phyloP scores from a whole-genome alignment of 2,888 invertebrate genomes.

The Adelphocoris suturalis region DNA sequence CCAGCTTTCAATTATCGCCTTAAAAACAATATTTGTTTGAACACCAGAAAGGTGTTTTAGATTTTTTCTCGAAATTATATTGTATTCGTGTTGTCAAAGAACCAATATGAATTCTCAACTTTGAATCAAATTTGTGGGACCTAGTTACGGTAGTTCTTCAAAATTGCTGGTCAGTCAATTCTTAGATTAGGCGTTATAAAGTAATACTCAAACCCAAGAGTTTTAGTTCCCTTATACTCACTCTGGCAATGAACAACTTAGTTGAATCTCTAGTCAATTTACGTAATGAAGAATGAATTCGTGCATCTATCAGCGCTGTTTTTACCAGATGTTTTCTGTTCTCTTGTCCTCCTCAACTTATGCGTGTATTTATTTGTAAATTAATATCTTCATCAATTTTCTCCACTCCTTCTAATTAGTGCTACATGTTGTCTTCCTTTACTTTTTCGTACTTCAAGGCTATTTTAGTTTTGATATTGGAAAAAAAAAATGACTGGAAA shows the following conservation, averaged over 20 bases:
- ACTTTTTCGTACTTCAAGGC: slow-evolving; percentile 1
- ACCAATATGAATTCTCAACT: slow-evolving; percentile 4
- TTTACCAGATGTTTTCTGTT: background rate
- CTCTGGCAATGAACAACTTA: background rate
- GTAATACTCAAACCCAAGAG: background rate
- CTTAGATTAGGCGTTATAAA: background rate
- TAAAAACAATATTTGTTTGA: slow-evolving; percentile 4
- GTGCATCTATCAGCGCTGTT: background rate
- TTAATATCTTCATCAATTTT: background rate
- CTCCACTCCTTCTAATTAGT: background rate
- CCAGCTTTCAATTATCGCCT: slow-evolving; percentile 21
- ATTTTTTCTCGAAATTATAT: background rate
- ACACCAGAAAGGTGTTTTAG: background rate
- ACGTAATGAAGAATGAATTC: background rate
- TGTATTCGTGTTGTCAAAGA: slow-evolving; percentile 25
- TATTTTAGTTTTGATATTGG: background rate
- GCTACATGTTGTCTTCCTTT: slow-evolving; percentile 60
- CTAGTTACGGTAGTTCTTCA: slow-evolving; percentile 7
- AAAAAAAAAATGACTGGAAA: background rate
- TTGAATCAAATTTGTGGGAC: slow-evolving; percentile 46
- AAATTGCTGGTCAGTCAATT: slow-evolving; percentile 20
- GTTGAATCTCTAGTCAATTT: slow-evolving; percentile 52
- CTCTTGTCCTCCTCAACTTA: background rate
- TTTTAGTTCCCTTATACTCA: background rate
- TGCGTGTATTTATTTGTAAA: background rate